Base-by-base conservation (phyloP, 1,140 invertebrate species). In the Tetramorium simillimum region DNA sequence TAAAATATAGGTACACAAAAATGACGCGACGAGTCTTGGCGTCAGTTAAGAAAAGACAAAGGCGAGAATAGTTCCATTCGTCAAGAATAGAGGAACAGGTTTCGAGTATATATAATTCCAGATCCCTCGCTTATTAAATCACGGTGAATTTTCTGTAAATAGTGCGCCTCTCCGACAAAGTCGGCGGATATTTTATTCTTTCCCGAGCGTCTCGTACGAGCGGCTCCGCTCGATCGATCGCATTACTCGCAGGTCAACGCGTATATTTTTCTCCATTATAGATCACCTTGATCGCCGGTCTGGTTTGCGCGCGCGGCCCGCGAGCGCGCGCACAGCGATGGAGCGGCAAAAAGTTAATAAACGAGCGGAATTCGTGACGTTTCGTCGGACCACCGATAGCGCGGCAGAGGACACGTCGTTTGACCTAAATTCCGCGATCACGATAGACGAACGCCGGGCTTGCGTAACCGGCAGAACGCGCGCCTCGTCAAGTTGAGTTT, bases 341-440 rank as follows among this genome's bases (percentile, higher is more conserved):
- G 21, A 28, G 40, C 16, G 3, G 21, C 24, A 46, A 46, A 72
- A 62, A 85, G 85, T 86, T 87, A 56, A 89, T 81, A 85, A 88
- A 88, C 80, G 90, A 88, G 76, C 78, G 75, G 81, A 88, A 92
- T 92, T 90, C 67, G 76, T 77, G 88, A 67, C 53, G 53, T 84
- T 67, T 72, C 81, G 82, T 69, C 75, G 46, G 75, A 91, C 85
- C 89, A 81, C 78, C 72, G 91, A 87, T 92, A 92, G 91, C 85
- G 88, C 85, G 88, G 88, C 90, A 62, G 73, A 86, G 88, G 91
- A 89, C 89, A 91, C 92, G 88, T 88, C 86, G 92, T 80, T 85
- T 94, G 93, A 93, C 94, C 94, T 93, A 92, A 93, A 94, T 94
- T 92, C 91, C 91, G 46, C 84, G 87, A 90, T 86, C 70, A 72